Evolutionary conservation across 1,140 invertebrate species (phyloP).

Genomic region (Sitophilus oryzae): DNA sequence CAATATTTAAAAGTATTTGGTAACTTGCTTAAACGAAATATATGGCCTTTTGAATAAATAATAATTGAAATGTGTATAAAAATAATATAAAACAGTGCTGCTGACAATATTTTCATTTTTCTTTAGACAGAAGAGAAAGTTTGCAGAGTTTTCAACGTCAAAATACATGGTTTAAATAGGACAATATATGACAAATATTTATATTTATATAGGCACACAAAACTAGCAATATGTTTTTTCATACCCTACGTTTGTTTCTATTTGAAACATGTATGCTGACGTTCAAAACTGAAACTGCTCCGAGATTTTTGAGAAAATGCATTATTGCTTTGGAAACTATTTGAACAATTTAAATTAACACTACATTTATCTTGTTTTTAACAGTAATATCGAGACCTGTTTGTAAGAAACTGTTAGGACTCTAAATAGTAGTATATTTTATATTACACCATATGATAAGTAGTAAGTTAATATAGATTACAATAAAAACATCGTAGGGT

Average conservation of each 20-base stretch:
- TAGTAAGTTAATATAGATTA: constrained; percentile 10
- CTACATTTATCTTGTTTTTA: constrained; percentile 5
- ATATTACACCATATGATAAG: constrained; percentile 5
- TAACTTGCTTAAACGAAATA: constrained; percentile 38
- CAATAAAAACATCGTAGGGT: constrained; percentile 8
- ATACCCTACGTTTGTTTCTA: neutral
- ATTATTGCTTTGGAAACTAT: constrained; percentile 5
- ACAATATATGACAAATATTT: neutral
- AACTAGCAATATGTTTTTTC: neutral
- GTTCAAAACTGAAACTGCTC: neutral
- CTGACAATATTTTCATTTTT: neutral
- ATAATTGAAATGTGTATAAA: neutral
- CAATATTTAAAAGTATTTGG: constrained; percentile 40
- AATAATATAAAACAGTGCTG: neutral
- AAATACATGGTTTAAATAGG: neutral
- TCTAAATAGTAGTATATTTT: constrained; percentile 3
- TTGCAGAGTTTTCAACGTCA: neutral
- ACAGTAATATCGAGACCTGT: neutral
- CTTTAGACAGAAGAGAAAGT: neutral
- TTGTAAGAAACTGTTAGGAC: neutral
- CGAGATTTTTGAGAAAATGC: neutral
- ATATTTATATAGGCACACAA: neutral
- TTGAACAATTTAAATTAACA: neutral
- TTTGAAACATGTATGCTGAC: neutral
- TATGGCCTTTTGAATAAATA: constrained; percentile 19